Base-by-base conservation (phyloP, 2,888 invertebrate species). In the Philereme vetulata region DNA sequence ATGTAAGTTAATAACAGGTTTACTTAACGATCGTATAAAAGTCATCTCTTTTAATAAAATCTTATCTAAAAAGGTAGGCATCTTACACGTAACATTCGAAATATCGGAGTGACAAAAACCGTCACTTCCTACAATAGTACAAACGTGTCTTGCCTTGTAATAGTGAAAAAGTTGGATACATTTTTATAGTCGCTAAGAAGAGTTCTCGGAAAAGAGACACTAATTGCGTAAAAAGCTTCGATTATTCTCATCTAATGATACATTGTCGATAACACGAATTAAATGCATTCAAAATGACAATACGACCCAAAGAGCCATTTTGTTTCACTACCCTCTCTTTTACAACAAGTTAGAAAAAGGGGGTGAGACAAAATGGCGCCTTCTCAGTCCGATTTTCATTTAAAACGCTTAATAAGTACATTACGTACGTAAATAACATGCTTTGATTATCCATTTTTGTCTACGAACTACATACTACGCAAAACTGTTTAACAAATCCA, bases 11-110 rank as follows among this genome's bases (percentile, higher is more conserved):
- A 86, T 86, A 91, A 91, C 91, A 91, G 88, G 86, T 86, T 84
- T 65, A 86, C 90, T 89, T 88, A 91, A 92, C 91, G 86, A 86
- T 90, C 88, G 91, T 92, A 92, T 92, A 91, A 91, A 92, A 92
- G 91, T 90, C 82, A 83, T 86, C 89, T 90, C 88, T 92, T 85
- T 60, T 85, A 88, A 86, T 91, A 90, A 90, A 62, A 84, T 86
- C 88, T 91, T 92, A 91, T 89, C 89, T 90, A 89, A 90, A 88
- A 90, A 89, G 88, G 76, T 82, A 86, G 83, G 89, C 79, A 84
- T 82, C 78, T 79, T 82, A 88, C 80, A 81, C 68, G 77, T 72
- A 85, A 84, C 82, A 80, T 80, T 62, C 54, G 55, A 58, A 62
- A 58, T 58, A 62, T 57, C 21, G 54, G 62, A 58, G 57, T 55